Base-by-base conservation (phyloP, 2,888 invertebrate species). In the Minunthozetes semirufus region DNA sequence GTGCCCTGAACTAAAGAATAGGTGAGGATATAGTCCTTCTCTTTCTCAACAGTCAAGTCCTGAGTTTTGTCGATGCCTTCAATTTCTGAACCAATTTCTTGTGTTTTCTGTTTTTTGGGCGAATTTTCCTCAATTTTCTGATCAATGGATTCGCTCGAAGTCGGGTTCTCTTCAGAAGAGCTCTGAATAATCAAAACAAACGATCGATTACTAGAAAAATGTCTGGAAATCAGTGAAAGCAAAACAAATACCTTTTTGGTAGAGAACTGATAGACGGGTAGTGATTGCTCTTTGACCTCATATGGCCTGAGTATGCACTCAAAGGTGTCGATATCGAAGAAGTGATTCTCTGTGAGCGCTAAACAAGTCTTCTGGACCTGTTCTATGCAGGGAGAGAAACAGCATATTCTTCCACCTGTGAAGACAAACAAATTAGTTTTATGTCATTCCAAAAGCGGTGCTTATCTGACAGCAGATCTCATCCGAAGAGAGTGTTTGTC, bases 341-440 rank as follows among this genome's bases (percentile, higher is more conserved):
- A 97, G 8, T 93, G 92, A 61, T 87, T 82, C 50, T 88, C 85
- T 73, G 87, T 84, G 42, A 99, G 85, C 29, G 87, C 87, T 53
- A 86, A 83, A 82, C 92, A 93, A 11, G 93, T 93, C 77, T 90
- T 88, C 84, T 97, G 96, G 0, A 97, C 96, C 87, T 99, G 99
- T 84, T 99, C 99, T 79, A 99, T 96, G 84, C 99, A 99, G 0
- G 99, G 99, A 0, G 98, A 98, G 85, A 99, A 99, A 0, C 95
- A 95, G 83, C 97, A 96, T 79, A 99, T 88, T 80, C 96, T 87
- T 4, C 98, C 97, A 80, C 97, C 96, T 70, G 46, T 48, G 17
- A 88, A 85, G 72, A 77, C 78, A 74, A 0, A 79, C 77, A 6
- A 81, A 78, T 33, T 84, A 78, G 6, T 79, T 79, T 42, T n/a